Conservation (phyloP, 2,888 invertebrate species). For the Netelia melanura region DNA sequence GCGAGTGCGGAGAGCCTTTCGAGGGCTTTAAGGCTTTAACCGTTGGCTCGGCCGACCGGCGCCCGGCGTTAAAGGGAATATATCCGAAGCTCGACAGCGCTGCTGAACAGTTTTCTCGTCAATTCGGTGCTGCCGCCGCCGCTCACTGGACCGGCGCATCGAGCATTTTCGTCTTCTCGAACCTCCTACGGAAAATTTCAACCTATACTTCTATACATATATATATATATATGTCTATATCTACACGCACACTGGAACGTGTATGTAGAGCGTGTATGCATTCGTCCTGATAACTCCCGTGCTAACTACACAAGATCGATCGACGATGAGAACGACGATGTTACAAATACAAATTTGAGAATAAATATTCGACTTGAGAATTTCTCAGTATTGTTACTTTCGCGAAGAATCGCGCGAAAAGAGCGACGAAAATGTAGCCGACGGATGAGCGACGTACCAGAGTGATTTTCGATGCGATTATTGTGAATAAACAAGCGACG, state of each 20-base stretch:
- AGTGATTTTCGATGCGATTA: no score
- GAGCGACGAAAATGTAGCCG: conserved; percentile 69
- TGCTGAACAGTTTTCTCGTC: conserved; percentile 18
- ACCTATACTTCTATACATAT: neutral
- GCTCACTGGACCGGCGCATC: conserved; percentile 59
- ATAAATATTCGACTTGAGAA: neutral
- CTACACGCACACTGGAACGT: neutral
- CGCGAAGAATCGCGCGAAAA: conserved; percentile 17
- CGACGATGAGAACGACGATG: neutral
- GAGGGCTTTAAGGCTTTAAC: conserved; percentile 67
- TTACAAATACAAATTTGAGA: neutral
- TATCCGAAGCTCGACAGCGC: conserved; percentile 64
- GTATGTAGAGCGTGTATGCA: neutral
- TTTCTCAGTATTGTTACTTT: neutral
- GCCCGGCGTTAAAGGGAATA: conserved; percentile 81
- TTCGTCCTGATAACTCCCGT: neutral
- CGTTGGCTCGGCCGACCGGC: conserved; percentile 76
- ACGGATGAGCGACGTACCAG: conserved; percentile 17
- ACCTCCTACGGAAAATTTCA: conserved; percentile 29
- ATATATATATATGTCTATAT: no score
- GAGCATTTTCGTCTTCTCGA: conserved; percentile 57
- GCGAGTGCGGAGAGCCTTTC: conserved; percentile 18
- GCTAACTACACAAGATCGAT: neutral
- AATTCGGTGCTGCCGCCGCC: conserved; percentile 49
- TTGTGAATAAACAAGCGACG: neutral